These are phyloP conservation scores for Hafferia zeledoni DNA, from an alignment of 2,797 vertebrate species.

Conservation along the genomic window DNA sequence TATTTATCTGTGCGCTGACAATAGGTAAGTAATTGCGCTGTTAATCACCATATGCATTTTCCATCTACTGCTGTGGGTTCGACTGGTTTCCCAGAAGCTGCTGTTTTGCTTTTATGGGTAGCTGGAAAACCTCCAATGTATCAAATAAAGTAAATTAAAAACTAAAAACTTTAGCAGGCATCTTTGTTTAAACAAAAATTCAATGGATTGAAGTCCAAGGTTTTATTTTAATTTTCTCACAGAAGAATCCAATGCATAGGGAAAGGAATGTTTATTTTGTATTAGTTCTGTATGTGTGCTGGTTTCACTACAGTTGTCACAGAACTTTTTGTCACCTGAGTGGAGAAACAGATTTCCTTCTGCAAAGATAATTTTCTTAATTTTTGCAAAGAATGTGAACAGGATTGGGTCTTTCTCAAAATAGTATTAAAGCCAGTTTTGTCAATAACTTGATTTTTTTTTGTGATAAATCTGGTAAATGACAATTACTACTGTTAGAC, in stretches of 20 bases:
- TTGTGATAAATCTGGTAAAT: neutral
- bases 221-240: neutral
- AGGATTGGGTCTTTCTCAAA: neutral
- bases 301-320: neutral
- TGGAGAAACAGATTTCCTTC: neutral
- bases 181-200: neutral
- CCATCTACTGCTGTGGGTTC: neutral
- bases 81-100: neutral
- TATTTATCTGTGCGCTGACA: neutral
- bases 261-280: neutral
- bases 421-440: neutral
- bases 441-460: neutral
- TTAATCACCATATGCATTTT: neutral
- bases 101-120: neutral
- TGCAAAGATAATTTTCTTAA: neutral
- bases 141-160: neutral
- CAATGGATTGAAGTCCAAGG: neutral
- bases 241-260: neutral
- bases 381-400: neutral
- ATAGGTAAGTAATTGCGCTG: neutral
- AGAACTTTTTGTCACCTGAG: neutral
- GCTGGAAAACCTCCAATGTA: neutral
- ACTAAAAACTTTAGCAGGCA: neutral
- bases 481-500: neutral
- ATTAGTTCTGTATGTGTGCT: neutral